Percentiles rank a stretch among this genome's conserved stretches.
Conservation (phyloP, 2,113 vertebrate species). For the Phylloscopus trochiloides region DNA sequence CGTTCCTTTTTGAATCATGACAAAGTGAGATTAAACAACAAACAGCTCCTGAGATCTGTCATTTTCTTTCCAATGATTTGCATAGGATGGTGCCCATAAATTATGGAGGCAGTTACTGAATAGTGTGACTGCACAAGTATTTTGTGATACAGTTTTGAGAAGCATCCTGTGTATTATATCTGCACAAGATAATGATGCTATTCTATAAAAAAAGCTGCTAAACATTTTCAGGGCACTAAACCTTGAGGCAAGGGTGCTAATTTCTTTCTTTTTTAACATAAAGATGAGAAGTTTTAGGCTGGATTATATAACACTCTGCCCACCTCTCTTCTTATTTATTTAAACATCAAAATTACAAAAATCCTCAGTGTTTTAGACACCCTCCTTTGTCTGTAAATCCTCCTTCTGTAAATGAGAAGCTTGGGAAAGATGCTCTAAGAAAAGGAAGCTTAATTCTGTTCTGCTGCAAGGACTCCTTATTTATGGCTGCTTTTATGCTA, state of each 20-base stretch:
- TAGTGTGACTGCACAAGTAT: not conserved
- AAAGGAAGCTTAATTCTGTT: not conserved
- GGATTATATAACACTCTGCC: not conserved
- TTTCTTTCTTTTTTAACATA: not conserved
- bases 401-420: not conserved
- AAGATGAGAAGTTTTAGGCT: not conserved
- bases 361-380: not conserved
- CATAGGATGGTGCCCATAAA: constrained; percentile 47
- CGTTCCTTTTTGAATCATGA: constrained; percentile 23
- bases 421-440: not conserved
- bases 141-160: not conserved
- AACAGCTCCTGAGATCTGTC: constrained; percentile 3
- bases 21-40: constrained; percentile 51
- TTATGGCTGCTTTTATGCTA: not conserved
- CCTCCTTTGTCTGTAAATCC: not conserved
- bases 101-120: constrained; percentile 11
- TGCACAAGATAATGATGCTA: not conserved
- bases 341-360: not conserved
- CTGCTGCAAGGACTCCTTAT: not conserved
- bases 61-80: constrained; percentile 43
- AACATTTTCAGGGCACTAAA: not conserved
- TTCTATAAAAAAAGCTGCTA: not conserved
- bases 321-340: not conserved
- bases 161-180: not conserved
- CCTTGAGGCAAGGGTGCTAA: not conserved